Conservation (phyloP, 2,113 vertebrate species). For the Gadus chalcogrammus region DNA sequence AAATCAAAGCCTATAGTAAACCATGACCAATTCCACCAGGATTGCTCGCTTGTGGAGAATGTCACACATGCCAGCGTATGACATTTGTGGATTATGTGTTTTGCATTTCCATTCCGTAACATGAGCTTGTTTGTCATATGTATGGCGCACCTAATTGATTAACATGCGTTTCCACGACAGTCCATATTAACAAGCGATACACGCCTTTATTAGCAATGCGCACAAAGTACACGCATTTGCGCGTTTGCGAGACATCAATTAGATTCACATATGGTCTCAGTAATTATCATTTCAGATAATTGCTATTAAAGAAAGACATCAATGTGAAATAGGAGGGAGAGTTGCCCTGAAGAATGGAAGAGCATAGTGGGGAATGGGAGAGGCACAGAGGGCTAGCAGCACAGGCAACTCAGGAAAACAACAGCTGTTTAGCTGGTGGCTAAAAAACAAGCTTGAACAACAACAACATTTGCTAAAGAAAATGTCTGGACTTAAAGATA, state of each 20-base stretch:
- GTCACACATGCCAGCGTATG: conserved; percentile 44
- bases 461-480: conserved; percentile 70
- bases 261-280: conserved; percentile 66
- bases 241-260: conserved; percentile 56
- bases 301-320: conserved; percentile 56
- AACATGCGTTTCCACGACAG: conserved; percentile 49
- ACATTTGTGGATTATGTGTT: conserved; percentile 47
- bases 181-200: conserved; percentile 57
- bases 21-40: conserved; percentile 41
- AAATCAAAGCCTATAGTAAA: too few species aligned
- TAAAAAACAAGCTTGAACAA: conserved; percentile 67
- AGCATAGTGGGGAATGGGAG: conserved; percentile 46
- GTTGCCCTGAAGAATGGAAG: conserved; percentile 60
- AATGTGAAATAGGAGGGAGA: conserved; percentile 50
- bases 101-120: conserved; percentile 43
- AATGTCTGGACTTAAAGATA: conserved; percentile 51
- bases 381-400: conserved; percentile 56
- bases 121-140: conserved; percentile 41
- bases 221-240: conserved; percentile 43
- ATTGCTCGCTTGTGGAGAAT: conserved; percentile 45
- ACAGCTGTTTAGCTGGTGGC: conserved; percentile 78
- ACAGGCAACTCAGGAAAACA: conserved; percentile 72
- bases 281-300: conserved; percentile 69
- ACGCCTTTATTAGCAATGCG: conserved; percentile 57
- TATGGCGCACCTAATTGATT: conserved; percentile 56